Percentiles rank a stretch among this genome's conserved stretches.
Evolutionary conservation across 1,140 invertebrate species (phyloP).

Genomic region (Cydia fagiglandana): DNA sequence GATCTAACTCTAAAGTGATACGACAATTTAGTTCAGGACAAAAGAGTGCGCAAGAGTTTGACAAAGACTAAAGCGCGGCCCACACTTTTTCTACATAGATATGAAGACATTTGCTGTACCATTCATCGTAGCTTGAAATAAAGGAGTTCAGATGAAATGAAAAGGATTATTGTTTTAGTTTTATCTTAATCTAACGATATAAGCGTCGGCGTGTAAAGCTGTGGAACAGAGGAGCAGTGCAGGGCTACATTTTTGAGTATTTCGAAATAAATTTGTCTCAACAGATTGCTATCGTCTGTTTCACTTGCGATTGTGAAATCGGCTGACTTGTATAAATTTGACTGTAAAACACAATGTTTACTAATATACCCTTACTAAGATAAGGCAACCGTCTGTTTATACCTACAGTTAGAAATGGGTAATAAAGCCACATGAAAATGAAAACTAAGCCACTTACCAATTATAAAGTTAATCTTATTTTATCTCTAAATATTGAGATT

Average conservation of each 20-base stretch:
- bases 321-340: no score
- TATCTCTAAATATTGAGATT: no score
- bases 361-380: no score
- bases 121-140: constrained; percentile 69
- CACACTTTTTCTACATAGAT: constrained; percentile 56
- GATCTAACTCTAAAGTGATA: constrained; percentile 23
- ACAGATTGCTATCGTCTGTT: no score
- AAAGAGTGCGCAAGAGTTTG: constrained; percentile 46
- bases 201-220: constrained; percentile 54
- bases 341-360: no score
- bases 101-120: constrained; percentile 55
- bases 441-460: no score
- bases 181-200: constrained; percentile 75
- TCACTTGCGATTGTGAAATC: no score
- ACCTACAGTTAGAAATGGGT: no score
- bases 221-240: constrained; percentile 44
- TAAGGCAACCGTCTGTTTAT: no score
- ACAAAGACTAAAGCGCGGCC: constrained; percentile 57
- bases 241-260: constrained; percentile 35
- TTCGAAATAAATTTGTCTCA: no score
- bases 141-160: constrained; percentile 63
- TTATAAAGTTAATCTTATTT: no score
- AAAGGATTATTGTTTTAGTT: constrained; percentile 79
- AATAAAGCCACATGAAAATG: no score
- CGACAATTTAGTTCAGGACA: neutral